Evolutionary conservation across 1,140 invertebrate species (phyloP), one percentile per base, ranked within the genome.

Genomic region (Ptiloglossa arizonensis): DNA sequence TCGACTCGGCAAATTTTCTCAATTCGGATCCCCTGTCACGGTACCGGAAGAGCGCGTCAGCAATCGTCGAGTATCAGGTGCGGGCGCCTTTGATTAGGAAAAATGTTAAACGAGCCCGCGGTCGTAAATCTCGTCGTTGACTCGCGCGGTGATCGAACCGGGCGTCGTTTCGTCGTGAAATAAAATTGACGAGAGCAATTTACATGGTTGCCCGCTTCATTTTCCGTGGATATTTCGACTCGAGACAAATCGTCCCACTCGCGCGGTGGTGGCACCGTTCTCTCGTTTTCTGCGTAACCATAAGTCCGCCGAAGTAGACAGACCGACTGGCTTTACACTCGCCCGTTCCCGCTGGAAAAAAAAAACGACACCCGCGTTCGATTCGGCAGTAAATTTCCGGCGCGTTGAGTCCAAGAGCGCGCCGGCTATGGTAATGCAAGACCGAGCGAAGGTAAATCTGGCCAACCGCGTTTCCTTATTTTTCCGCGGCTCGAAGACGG

Each of bases 111-210:
- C 22, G 59, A 32, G 32, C 52, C 52, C 15, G 59, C 17, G 35
- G 24, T 0, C 24, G 19, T 73, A 64, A 73, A 64, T 54, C 32
- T 44, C 46, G 32, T 35, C 22, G 15, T n/a, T 63, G 70, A 29
- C 17, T 19, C 32, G 44, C 27, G 15, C 2, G 13, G 17, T 17
- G n/a, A 63, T 22, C 59, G 19, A 9, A 9, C n/a, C 8, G 22
- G 56, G n/a, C 15, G 19, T 0, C 29, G 24, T 35, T 27, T 9
- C 35, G 19, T 29, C 71, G 60, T 66, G 22, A 54, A 73, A 54
- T 54, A 41, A 54, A 66, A 73, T 73, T 73, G 71, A 73, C 71
- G 71, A 54, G 71, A 44, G 35, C 60, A 19, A 66, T 73, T 73
- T 73, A 66, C 71, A 73, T 73, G 35, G 32, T 44, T 46, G 71